Evolutionary conservation across 2,888 invertebrate species (phyloP), one percentile per base, ranked within the genome.

Genomic region (Anagyrus pseudococci): DNA sequence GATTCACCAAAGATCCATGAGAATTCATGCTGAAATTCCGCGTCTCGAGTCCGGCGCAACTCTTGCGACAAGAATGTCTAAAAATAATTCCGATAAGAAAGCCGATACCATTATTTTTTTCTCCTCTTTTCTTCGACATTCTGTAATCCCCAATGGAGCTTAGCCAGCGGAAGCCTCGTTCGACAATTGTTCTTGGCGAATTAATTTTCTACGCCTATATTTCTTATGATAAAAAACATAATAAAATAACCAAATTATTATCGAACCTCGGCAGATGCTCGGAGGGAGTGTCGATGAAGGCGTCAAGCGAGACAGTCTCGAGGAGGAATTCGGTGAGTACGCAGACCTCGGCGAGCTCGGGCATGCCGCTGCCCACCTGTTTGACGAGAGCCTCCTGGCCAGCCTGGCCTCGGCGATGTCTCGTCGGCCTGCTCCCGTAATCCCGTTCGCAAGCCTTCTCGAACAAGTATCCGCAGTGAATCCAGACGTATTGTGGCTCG

Each of bases 401-500:
- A 2, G 26, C 46, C 6, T 41, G 19, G n/a, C 58, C 43, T 4
- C 49, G 41, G 1, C 57, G 26, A 19, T 44, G 40, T 23, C 55
- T 49, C 20, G 57, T 26, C n/a, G n/a, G 19, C 19, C 20, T 54
- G 47, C 54, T 2, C 25, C 54, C 56, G 73, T 75, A 41, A 72
- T 73, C 61, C 66, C 62, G 50, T 67, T 81, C 79, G 69, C 87
- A 87, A 1, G 86, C 85, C 61, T 85, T 85, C 60, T 86, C 85
- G 71, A 87, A 89, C 65, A 89, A 80, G 68, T 84, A 84, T 25
- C 88, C 88, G 69, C 92, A 86, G 74, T 90, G 93, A 67, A 88
- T 87, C 94, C 95, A 95, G 59, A 94, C 88, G 75, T 92, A 94
- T 61, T 89, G 89, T n/a, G 91, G 89, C 75, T 94, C 93, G 66